These are phyloP conservation scores for Rhagophthalmus giganteus DNA, from an alignment of 2,888 invertebrate genomes.

Conservation along the genomic window DNA sequence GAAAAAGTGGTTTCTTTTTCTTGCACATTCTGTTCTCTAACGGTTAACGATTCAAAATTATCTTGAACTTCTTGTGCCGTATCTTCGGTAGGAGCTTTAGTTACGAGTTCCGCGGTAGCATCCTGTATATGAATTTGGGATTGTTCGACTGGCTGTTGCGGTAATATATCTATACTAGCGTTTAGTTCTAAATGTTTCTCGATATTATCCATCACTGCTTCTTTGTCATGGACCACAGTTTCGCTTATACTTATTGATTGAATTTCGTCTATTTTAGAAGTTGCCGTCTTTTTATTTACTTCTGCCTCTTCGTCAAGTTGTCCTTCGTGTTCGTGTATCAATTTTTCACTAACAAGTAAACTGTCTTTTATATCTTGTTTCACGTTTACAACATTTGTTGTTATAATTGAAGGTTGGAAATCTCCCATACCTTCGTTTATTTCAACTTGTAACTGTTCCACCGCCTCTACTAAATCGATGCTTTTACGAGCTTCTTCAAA, in stretches of 20 bases:
- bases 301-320: conserved; percentile 14
- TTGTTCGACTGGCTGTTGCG: conserved; percentile 38
- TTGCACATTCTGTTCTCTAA: conserved; percentile 56
- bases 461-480: conserved; percentile 49
- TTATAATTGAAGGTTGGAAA: conserved; percentile 40
- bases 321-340: conserved; percentile 57
- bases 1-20: conserved; percentile 54
- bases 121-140: conserved; percentile 36
- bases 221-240: conserved; percentile 43
- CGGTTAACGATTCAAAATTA: conserved; percentile 53
- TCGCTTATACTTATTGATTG: conserved; percentile 51
- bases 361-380: conserved; percentile 54
- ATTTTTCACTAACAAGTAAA: conserved; percentile 51
- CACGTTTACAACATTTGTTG: conserved; percentile 44
- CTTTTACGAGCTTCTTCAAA: conserved; percentile 46
- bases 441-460: conserved; percentile 47
- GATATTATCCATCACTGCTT: conserved; percentile 47
- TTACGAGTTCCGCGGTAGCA: conserved; percentile 47
- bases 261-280: too few species aligned
- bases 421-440: conserved; percentile 41
- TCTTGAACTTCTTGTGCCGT: conserved; percentile 50
- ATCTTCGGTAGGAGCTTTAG: conserved; percentile 54
- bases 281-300: background rate
- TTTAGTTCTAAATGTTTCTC: conserved; percentile 53
- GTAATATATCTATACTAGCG: conserved; percentile 50